These are phyloP conservation scores for Brachynemurus nebulosus DNA, from an alignment of 2,888 invertebrate genomes.

Conservation along the genomic window DNA sequence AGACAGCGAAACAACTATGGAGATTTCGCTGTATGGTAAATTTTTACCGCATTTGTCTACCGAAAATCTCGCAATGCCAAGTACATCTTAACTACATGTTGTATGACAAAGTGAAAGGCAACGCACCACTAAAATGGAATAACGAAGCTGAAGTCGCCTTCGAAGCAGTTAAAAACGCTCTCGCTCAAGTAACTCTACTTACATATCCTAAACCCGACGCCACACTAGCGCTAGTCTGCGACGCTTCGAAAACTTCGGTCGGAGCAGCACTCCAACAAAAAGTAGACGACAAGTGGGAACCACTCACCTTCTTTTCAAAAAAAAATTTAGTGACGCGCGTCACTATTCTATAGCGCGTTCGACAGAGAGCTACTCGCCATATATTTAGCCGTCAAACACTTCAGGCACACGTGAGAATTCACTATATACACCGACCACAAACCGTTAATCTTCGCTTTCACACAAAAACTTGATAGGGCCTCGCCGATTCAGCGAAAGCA, in stretches of 20 bases:
- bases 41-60: constrained; percentile 26
- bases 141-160: neutral
- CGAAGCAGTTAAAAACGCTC: neutral
- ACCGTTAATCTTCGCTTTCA: too few relatives aligned
- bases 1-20: constrained; percentile 21
- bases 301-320: constrained; percentile 22
- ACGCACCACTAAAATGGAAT: constrained; percentile 18
- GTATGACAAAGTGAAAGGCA: constrained; percentile 20
- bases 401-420: constrained; percentile 27
- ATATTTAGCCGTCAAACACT: too few relatives aligned
- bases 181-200: neutral
- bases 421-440: constrained; percentile 25
- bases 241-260: neutral
- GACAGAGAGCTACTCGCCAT: constrained; percentile 25
- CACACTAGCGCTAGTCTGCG: neutral
- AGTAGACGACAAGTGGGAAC: constrained; percentile 22
- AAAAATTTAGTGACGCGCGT: constrained; percentile 23
- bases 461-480: too few relatives aligned
- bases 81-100: constrained; percentile 23
- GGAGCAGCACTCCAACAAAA: neutral
- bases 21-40: constrained; percentile 26
- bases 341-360: neutral
- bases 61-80: constrained; percentile 24
- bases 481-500: too few relatives aligned
- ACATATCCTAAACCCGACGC: neutral